Conservation (phyloP, 2,888 invertebrate genomes). For the Pterostichus niger region DNA sequence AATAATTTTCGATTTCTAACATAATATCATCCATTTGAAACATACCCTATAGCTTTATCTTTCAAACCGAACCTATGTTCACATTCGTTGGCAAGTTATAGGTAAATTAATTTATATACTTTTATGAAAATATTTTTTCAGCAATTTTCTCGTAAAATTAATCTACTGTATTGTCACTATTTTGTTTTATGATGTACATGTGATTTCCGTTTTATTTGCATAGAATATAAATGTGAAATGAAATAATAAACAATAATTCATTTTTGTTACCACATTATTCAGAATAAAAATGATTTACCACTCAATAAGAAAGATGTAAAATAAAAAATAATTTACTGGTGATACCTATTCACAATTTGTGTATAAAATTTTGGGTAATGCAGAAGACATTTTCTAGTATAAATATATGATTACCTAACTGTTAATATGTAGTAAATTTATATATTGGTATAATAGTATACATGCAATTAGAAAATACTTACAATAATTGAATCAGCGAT, state of each 20-base stretch:
- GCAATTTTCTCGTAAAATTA: constrained; percentile 31
- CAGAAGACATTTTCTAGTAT: constrained; percentile 37
- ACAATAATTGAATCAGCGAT: constrained; percentile 25
- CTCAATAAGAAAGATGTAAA: background rate
- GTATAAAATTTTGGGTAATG: constrained; percentile 39
- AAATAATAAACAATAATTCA: constrained; percentile 23
- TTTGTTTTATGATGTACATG: constrained; percentile 47
- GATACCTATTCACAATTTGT: constrained; percentile 1
- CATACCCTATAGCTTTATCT: constrained; percentile 59
- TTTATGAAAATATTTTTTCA: constrained; percentile 41
- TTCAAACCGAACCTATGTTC: constrained; percentile 57
- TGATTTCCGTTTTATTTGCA: constrained; percentile 11
- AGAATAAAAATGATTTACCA: background rate
- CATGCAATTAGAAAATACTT: constrained; percentile 44
- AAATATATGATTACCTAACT: constrained; percentile 40
- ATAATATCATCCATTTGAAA: constrained; percentile 46
- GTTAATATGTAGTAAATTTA: constrained; percentile 35
- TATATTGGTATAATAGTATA: constrained; percentile 29
- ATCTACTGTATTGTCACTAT: constrained; percentile 55
- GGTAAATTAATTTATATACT: constrained; percentile 27
- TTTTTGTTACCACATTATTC: constrained; percentile 47
- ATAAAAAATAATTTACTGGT: constrained; percentile 19
- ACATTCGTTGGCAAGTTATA: constrained; percentile 42
- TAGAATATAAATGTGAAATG: constrained; percentile 14
- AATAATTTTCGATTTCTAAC: constrained; percentile 11